phyloP scores from a whole-genome alignment of 2,113 vertebrate species.

The Plotosus lineatus region DNA sequence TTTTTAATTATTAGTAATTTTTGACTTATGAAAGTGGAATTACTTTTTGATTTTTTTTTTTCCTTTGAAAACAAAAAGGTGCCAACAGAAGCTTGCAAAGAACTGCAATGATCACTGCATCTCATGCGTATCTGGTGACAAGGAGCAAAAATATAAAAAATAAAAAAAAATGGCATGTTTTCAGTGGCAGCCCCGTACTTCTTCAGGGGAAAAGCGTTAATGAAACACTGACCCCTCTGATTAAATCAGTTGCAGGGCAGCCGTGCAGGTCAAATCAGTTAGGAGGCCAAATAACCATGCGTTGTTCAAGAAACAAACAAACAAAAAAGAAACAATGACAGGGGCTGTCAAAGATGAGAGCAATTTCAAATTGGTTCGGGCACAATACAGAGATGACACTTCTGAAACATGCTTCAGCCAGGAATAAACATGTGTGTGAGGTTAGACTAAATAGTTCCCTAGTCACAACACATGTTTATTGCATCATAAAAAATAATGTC shows the following conservation, averaged over 20 bases:
- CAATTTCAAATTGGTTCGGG: slow-evolving; percentile 71
- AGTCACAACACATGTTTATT: slow-evolving; percentile 99
- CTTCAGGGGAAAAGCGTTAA: slow-evolving; percentile 68
- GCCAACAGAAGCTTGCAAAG: slow-evolving; percentile 58
- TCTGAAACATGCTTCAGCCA: slow-evolving; percentile 99
- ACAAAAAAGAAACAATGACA: slow-evolving; percentile 60
- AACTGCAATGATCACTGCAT: slow-evolving; percentile 91
- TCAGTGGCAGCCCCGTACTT: slow-evolving; percentile 99
- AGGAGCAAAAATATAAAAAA: slow-evolving; percentile 99
- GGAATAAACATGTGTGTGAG: slow-evolving; percentile 99
- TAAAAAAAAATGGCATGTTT: slow-evolving; percentile 92
- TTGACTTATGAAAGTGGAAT: slow-evolving; percentile 53
- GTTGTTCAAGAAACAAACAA: slow-evolving; percentile 48
- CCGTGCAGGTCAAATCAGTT: slow-evolving; percentile 50
- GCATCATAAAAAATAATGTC: slow-evolving; percentile 99
- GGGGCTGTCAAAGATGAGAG: slow-evolving; percentile 75
- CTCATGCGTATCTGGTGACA: slow-evolving; percentile 99
- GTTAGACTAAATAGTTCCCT: slow-evolving; percentile 86
- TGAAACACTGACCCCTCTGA: slow-evolving; percentile 66
- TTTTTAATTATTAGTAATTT: slow-evolving; percentile 57
- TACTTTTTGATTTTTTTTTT: slow-evolving; percentile 1
- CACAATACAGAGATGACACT: slow-evolving; percentile 99
- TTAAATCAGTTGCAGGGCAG: slow-evolving; percentile 63
- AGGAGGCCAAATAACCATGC: slow-evolving; percentile 67
- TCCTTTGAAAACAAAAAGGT: slow-evolving; percentile 25